Evolutionary conservation across 2,797 vertebrate genomes (phyloP), one percentile per base, ranked within the genome.

Genomic region (Coregonus sp.): DNA sequence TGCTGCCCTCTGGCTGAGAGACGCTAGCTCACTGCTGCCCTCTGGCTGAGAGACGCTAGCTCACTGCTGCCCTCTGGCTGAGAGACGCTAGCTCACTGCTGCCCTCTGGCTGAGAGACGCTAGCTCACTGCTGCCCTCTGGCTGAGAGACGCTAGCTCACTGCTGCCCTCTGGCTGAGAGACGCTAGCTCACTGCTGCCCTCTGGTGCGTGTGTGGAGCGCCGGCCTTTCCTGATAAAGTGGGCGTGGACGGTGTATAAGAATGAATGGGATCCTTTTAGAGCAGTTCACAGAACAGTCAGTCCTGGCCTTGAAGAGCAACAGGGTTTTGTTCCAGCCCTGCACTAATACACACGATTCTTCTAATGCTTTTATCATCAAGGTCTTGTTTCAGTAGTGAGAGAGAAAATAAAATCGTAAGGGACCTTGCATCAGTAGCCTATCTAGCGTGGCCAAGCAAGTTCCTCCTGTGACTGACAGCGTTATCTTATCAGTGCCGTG

Each of bases 1-100:
- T 89, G 84, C 87, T 92, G 92, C 93, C 92, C 90, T 91, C 93
- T 93, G 85, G 86, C 78, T 50, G 67, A 76, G 87, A 83, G 81
- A 78, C 84, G 15, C n/a, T 50, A 56, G 40, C 37, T 16, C n/a
- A 33, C 72, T 89, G 84, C 87, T 25, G 25, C 25, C 25, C 25
- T 25, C 40, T 77, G 63, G 80, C 78, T 50, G 67, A 76, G 87
- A 83, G 81, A 78, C 84, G 15, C n/a, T 50, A 56, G 40, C 37
- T 16, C n/a, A 33, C 72, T 89, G 84, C 87, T 25, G 25, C 25
- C 25, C 25, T 25, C 40, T 77, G 63, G 80, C 78, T 50, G 67
- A 76, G 87, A 83, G 81, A 78, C 84, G 15, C n/a, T 50, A 56
- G 40, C 37, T 16, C n/a, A 33, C 72, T 89, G 84, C 87, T 25